phyloP scores from a whole-genome alignment of 2,113 vertebrate genomes.

The Hippocampus abdominalis region DNA sequence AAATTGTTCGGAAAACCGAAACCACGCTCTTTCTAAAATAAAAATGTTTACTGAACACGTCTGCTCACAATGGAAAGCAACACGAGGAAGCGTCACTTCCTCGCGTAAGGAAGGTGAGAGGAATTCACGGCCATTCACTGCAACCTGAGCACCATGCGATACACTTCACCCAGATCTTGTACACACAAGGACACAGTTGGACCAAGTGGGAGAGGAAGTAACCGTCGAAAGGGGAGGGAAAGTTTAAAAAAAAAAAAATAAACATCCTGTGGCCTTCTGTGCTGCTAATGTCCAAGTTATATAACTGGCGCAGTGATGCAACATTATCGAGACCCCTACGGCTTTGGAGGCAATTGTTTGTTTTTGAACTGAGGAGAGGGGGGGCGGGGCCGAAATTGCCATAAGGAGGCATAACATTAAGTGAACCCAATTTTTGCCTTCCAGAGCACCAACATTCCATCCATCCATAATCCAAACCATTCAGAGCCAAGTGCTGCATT shows the following conservation, averaged over 20 bases:
- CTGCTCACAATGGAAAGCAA: too few species aligned
- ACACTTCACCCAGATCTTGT: background rate
- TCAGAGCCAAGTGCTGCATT: slow-evolving; percentile 6
- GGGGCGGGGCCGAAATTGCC: slow-evolving; percentile 1
- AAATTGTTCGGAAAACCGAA: too few species aligned
- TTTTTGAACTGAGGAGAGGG: slow-evolving; percentile 12
- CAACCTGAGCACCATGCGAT: background rate
- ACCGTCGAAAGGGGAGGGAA: background rate
- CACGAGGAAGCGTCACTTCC: too few species aligned
- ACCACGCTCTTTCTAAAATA: too few species aligned
- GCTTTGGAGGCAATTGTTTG: slow-evolving; percentile 28
- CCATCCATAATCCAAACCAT: background rate
- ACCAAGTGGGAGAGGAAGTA: background rate
- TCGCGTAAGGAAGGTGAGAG: too few species aligned
- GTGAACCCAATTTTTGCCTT: slow-evolving; percentile 29
- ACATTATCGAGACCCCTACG: slow-evolving; percentile 17
- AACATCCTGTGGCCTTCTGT: slow-evolving; percentile 22
- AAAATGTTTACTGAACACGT: too few species aligned
- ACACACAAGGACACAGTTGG: background rate
- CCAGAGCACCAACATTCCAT: too few species aligned
- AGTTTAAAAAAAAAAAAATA: background rate
- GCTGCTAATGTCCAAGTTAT: slow-evolving; percentile 29
- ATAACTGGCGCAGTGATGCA: slow-evolving; percentile 43
- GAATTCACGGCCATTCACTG: background rate
- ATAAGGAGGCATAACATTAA: slow-evolving; percentile 9